phyloP scores from a whole-genome alignment of 2,113 vertebrate species.

The Catagonus wagneri region DNA sequence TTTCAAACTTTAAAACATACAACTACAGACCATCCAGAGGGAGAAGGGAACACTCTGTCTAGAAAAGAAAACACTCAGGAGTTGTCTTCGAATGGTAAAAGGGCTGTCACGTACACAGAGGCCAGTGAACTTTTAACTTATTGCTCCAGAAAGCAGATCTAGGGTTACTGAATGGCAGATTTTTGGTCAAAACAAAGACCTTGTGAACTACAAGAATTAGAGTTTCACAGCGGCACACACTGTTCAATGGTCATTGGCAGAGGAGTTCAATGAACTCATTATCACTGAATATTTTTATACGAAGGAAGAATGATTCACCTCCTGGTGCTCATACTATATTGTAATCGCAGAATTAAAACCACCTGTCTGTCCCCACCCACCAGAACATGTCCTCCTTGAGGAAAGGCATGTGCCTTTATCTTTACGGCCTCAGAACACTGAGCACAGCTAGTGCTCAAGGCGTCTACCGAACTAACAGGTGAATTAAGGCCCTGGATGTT shows the following conservation, averaged over 20 bases:
- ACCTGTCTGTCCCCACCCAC: background rate
- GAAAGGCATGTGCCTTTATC: background rate
- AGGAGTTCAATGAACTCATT: background rate
- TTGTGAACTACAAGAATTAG: background rate
- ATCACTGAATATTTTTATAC: conserved; percentile 14
- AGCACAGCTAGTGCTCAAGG: background rate
- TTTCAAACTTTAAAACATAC: conserved; percentile 42
- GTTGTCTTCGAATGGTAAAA: background rate
- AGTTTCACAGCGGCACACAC: background rate
- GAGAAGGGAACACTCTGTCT: background rate
- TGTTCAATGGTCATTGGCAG: background rate
- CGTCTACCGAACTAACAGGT: background rate
- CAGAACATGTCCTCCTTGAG: conserved; percentile 13
- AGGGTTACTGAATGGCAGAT: background rate
- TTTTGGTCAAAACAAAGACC: conserved; percentile 21
- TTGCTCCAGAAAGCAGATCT: background rate
- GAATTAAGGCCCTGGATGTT: background rate
- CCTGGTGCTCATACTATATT: background rate
- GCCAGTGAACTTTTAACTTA: background rate
- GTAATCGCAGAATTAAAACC: conserved; percentile 16
- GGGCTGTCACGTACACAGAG: background rate
- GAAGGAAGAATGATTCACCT: background rate
- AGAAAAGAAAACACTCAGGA: background rate
- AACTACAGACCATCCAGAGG: background rate
- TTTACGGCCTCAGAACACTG: background rate